Percentiles rank a stretch among this genome's conserved stretches.
These are phyloP conservation scores for Eolophus roseicapilla DNA, from an alignment of 2,113 vertebrate species.

Conservation along the genomic window DNA sequence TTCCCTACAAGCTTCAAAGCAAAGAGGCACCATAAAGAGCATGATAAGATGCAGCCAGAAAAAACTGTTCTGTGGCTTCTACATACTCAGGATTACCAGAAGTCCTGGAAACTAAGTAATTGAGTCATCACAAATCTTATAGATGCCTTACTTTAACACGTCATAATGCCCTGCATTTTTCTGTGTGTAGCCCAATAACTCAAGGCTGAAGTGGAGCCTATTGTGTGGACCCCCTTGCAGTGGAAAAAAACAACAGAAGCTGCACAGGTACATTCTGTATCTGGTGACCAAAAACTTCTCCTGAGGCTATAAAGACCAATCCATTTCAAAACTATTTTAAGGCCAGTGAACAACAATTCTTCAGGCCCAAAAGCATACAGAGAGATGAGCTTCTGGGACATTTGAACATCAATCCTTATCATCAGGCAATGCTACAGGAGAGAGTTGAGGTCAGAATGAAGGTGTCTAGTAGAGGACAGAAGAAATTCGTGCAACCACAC, in stretches of 20 bases:
- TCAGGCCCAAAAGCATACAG: neutral
- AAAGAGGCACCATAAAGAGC: neutral
- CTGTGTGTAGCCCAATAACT: neutral
- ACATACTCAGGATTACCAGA: neutral
- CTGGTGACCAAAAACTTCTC: neutral
- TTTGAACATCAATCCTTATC: neutral
- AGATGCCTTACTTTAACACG: neutral
- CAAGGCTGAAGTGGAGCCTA: neutral
- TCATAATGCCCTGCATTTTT: neutral
- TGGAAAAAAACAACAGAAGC: neutral
- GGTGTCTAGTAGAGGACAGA: neutral
- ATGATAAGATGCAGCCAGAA: neutral
- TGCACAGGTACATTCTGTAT: neutral
- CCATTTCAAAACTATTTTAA: neutral
- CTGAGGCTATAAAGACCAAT: neutral
- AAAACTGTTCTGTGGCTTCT: neutral
- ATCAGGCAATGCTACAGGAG: neutral
- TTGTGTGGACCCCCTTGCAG: neutral
- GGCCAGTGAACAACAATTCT: neutral
- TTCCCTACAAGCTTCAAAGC: neutral
- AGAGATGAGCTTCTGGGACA: neutral
- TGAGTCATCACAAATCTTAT: neutral
- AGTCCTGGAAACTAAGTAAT: neutral
- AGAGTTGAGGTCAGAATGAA: fast-evolving
- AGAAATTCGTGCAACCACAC: neutral